Evolutionary conservation across 2,113 vertebrate species (phyloP).

Genomic region (Otolemur garnettii): DNA sequence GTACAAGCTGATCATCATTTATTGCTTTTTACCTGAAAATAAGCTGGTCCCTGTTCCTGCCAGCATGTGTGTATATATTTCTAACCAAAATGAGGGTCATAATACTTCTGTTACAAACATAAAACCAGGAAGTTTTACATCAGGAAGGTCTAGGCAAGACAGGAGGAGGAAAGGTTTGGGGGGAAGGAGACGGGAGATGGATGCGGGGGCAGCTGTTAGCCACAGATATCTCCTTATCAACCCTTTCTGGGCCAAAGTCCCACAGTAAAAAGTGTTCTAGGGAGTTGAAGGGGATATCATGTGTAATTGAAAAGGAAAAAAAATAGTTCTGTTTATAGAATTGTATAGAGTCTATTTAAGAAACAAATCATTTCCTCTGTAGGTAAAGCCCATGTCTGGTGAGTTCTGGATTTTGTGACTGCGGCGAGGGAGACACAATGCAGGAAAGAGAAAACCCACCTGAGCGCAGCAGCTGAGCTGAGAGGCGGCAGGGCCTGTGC

Average conservation of each 20-base stretch:
- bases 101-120: constrained; percentile 47
- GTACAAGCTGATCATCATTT: background rate
- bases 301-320: constrained; percentile 24
- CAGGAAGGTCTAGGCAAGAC: constrained; percentile 12
- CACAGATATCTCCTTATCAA: background rate
- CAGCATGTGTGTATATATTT: background rate
- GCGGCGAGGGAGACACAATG: background rate
- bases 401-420: background rate
- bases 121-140: constrained; percentile 51
- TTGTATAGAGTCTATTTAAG: constrained; percentile 50
- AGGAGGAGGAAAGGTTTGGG: constrained; percentile 70
- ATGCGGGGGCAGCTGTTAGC: background rate
- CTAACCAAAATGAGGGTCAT: constrained; percentile 41
- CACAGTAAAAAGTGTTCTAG: background rate
- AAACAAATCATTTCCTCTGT: constrained; percentile 29
- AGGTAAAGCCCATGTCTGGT: background rate
- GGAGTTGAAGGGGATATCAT: background rate
- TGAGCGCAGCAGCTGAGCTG: background rate
- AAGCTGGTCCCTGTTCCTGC: background rate
- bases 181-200: constrained; percentile 69
- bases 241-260: constrained; percentile 43
- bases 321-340: background rate
- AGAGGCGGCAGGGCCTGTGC: background rate
- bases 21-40: constrained; percentile 17
- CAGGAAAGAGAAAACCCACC: background rate